Conservation (phyloP, 2,113 vertebrate genomes). For the Columba janthina region DNA sequence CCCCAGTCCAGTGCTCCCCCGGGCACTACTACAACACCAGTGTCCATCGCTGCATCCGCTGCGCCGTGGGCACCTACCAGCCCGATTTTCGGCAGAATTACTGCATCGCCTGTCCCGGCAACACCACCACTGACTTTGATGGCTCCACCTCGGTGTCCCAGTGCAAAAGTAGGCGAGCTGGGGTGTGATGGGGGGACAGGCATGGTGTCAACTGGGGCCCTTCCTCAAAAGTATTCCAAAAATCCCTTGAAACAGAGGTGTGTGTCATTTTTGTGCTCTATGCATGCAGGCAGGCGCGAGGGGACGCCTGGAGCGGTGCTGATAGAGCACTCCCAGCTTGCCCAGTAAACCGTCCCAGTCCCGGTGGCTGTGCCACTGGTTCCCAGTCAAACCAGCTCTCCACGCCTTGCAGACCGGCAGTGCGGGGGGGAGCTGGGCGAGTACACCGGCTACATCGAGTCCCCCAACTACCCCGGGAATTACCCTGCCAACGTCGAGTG, state of each 20-base stretch:
- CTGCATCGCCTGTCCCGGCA: conserved; percentile 93
- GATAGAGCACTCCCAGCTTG: neutral
- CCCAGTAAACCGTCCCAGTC: neutral
- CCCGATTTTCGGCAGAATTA: conserved; percentile 96
- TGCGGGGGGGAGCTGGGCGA: conserved; percentile 96
- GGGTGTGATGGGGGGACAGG: neutral
- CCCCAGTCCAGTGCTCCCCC: conserved; percentile 91
- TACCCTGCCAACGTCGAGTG: conserved; percentile 95
- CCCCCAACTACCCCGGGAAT: conserved; percentile 97
- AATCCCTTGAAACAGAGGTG: neutral
- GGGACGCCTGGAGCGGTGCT: neutral
- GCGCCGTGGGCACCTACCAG: conserved; percentile 91
- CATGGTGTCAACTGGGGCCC: neutral
- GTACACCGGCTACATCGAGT: conserved; percentile 97
- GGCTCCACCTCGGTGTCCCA: conserved; percentile 94
- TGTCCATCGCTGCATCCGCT: conserved; percentile 95
- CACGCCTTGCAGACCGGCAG: conserved; percentile 82
- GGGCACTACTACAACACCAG: conserved; percentile 98
- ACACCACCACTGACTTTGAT: conserved; percentile 96
- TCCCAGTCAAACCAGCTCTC: neutral
- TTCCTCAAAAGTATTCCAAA: neutral
- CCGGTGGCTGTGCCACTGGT: neutral
- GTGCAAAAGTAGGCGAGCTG: conserved; percentile 90
- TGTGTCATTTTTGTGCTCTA: neutral
- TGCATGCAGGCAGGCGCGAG: neutral